Conservation (phyloP, 2,888 invertebrate species). For the Tryphoninae sp. region DNA sequence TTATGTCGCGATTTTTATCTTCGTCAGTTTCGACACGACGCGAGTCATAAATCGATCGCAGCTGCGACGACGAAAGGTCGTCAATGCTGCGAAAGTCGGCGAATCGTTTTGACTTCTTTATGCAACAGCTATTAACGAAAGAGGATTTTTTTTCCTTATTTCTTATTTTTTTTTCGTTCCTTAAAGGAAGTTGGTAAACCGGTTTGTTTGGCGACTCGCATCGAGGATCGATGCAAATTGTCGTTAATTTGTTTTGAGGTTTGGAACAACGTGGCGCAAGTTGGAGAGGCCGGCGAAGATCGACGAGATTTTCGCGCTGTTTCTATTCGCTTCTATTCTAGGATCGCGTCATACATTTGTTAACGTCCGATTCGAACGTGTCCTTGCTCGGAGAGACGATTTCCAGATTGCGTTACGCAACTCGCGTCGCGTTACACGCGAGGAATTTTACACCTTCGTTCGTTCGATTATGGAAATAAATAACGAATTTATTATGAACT, state of each 20-base stretch:
- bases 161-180: not conserved
- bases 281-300: not conserved
- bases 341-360: conserved; percentile 43
- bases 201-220: conserved; percentile 25
- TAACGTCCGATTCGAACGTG: not conserved
- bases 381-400: conserved; percentile 46
- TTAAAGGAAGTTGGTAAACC: conserved; percentile 25
- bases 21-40: not conserved
- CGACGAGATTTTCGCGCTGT: conserved; percentile 6
- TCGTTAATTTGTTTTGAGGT: conserved; percentile 36
- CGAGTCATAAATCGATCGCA: not conserved
- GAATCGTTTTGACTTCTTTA: conserved; percentile 27
- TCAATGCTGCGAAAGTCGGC: not conserved
- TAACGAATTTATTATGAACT: not conserved
- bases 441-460: conserved; percentile 34
- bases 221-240: conserved; percentile 18
- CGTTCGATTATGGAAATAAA: not conserved
- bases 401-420: conserved; percentile 58
- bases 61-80: not conserved
- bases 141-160: conserved; percentile 8
- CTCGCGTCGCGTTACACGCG: conserved; percentile 32
- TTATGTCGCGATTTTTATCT: not conserved
- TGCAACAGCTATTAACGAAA: conserved; percentile 9
- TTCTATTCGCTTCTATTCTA: conserved; percentile 50
- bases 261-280: not conserved